These are phyloP conservation scores for Idaea straminata DNA, from an alignment of 2,888 invertebrate genomes.

Conservation along the genomic window DNA sequence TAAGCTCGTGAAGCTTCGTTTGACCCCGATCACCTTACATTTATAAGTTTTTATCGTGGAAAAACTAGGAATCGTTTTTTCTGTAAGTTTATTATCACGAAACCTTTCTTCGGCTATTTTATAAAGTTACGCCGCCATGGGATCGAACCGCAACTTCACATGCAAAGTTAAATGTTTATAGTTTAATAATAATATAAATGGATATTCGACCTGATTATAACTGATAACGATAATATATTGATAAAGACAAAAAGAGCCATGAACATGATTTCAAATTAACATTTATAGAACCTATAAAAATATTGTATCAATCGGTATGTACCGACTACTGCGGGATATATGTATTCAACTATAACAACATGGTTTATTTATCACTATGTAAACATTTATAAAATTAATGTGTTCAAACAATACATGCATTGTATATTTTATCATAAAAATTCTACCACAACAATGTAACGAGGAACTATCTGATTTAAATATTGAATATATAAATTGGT, in stretches of 20 bases:
- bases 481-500: conserved; percentile 5
- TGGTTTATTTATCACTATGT: background rate
- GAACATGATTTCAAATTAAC: conserved; percentile 1
- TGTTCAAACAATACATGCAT: conserved; percentile 20
- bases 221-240: background rate
- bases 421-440: conserved; percentile 36
- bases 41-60: background rate
- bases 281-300: background rate
- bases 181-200: conserved; percentile 3
- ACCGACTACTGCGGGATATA: background rate
- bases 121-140: conserved; percentile 10
- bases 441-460: conserved; percentile 57
- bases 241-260: background rate
- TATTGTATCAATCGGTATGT: background rate
- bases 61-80: conserved; percentile 2
- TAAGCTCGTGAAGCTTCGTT: conserved; percentile 52
- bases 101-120: background rate
- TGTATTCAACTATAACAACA: background rate
- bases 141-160: conserved; percentile 32
- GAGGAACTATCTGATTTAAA: conserved; percentile 57
- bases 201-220: background rate
- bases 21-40: conserved; percentile 14
- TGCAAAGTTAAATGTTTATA: conserved; percentile 14
- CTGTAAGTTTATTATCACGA: background rate
- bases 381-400: background rate